Evolutionary conservation across 1,140 invertebrate genomes (phyloP), one percentile per base, ranked within the genome.

Genomic region (Drosophila navojoa): DNA sequence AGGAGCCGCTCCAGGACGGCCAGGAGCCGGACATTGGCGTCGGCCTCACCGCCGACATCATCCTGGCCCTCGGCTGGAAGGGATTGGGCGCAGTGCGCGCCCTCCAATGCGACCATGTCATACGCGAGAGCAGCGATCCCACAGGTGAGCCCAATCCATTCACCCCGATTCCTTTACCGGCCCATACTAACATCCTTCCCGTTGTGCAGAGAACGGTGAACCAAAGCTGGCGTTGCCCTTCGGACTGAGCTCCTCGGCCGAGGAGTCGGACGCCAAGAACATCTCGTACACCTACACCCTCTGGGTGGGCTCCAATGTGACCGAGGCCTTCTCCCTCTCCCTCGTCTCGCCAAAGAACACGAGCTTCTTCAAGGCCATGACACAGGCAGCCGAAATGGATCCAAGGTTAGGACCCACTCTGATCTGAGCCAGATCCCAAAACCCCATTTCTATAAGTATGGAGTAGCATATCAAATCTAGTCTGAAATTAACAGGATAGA

Each of bases 291-390:
- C 96, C 0, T 97, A 97, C 91, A 96, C 96, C 0, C 93, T 97
- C 4, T 97, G 97, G 97, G 95, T 97, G 5, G 96, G 96, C 47
- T 96, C 95, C 57, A 96, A 97, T 81, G 95, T 96, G 7, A 96
- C 96, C 29, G 90, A 92, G 68, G 73, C 85, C 27, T 81, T 91
- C 70, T 92, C 91, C 13, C 69, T 92, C 15, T 84, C 91, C 0
- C 58, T 92, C 5, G 69, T 91, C 16, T 92, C 91, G 9, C 91
- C 91, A 40, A 92, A 92, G 64, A 92, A 92, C 71, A 92, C 91
- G 5, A 92, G 87, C 67, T 97, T 98, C 92, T 97, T 96, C 91
- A 95, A 94, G 78, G 95, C 97, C 44, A 97, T 98, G 96, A 94
- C 96, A 84, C 94, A 95, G 90, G 96, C 96, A 0, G 96, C 96